These are phyloP conservation scores for Porites australiensis DNA, from an alignment of 64 coral and sea anemone species.

Conservation along the genomic window DNA sequence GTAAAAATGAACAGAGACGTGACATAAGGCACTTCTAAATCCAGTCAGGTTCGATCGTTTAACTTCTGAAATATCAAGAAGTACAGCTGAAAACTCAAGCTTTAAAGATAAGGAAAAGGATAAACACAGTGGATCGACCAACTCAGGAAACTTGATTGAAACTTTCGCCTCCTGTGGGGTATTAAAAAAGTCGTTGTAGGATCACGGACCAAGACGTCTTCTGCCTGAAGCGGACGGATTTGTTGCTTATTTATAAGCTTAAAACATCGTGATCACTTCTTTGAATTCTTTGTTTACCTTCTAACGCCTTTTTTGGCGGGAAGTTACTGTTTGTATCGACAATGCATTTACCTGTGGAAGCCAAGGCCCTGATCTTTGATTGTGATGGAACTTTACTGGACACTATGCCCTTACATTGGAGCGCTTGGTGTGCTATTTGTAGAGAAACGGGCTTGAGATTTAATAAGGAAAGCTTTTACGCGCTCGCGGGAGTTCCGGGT, in stretches of 20 bases:
- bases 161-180: too few relatives aligned
- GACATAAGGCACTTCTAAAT: neutral
- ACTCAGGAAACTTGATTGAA: too few relatives aligned
- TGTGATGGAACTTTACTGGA: conserved; percentile 87
- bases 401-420: conserved; percentile 93
- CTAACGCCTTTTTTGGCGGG: neutral
- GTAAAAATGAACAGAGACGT: neutral
- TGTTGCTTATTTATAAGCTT: too few relatives aligned
- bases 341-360: conserved; percentile 55
- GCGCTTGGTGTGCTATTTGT: conserved; percentile 91
- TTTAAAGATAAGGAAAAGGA: too few relatives aligned
- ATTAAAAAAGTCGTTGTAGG: too few relatives aligned
- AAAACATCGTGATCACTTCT: too few relatives aligned
- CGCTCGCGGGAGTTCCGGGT: conserved; percentile 81
- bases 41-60: neutral
- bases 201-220: too few relatives aligned
- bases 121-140: too few relatives aligned
- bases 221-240: too few relatives aligned
- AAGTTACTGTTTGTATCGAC: neutral
- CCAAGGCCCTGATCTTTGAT: conserved; percentile 87
- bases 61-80: neutral
- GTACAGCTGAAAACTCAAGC: too few relatives aligned
- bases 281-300: neutral
- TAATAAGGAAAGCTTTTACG: conserved; percentile 76
- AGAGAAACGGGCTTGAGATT: conserved; percentile 78